Base-by-base conservation (phyloP, 2,113 vertebrate species). In the Microtus pennsylvanicus region DNA sequence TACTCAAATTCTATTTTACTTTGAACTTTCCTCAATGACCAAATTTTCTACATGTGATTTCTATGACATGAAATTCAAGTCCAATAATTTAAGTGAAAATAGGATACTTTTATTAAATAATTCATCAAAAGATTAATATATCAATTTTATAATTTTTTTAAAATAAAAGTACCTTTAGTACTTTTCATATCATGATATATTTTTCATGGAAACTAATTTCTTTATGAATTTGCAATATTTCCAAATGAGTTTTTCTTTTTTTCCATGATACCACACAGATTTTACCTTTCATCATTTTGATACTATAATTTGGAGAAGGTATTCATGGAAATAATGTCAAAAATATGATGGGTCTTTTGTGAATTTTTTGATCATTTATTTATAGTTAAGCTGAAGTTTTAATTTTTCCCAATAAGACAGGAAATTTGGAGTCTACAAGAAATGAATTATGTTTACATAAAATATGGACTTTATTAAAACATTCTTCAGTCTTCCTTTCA, bases 141-240 rank as follows among this genome's bases (percentile, higher is more conserved):
- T 26, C 17, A 52, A 95, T 90, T 75, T 93, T 72, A 88, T 38
- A 72, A 90, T 30, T 13, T 81, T 0, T 58, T 80, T 86, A n/a
- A 94, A 85, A 33, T 45, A 1, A 38, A 83, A 67, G 1, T 13
- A 78, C 75, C 10, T 82, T 87, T 75, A 65, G 67, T 14, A 83
- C 3, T 61, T 94, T 92, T 95, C 13, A 69, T 7, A 76, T 6
- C 17, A 93, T 7, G 7, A 74, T 11, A 33, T n/a, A n/a, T 22
- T 94, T 85, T 47, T 19, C 12, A 58, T 87, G 63, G 10, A 13
- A 89, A 91, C 33, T 8, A 45, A 52, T 77, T 86, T 91, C 33
- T 45, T 94, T 87, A 52, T 26, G 85, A 90, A 4, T 89, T 72
- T 92, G 35, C 69, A 95, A 47, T 74, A 86, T 81, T 94, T 91